Evolutionary conservation across 2,113 vertebrate genomes (phyloP).

Genomic region (Oreochromis niloticus): DNA sequence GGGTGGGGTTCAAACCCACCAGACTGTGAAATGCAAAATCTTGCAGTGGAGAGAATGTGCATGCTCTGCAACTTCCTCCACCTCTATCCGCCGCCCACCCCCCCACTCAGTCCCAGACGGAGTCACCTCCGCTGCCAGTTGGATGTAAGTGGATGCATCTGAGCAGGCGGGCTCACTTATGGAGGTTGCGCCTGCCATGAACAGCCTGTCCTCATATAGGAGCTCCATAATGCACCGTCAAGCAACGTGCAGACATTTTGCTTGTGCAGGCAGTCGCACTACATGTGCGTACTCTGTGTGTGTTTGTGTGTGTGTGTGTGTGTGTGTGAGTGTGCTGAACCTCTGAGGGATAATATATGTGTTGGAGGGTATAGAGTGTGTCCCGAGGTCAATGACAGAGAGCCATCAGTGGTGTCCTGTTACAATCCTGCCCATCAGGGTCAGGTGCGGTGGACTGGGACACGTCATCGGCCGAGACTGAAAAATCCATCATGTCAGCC

Average conservation of each 20-base stretch:
- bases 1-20: conserved; percentile 8
- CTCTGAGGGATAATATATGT: conserved; percentile 28
- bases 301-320: background rate
- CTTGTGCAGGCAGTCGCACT: conserved; percentile 20
- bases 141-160: background rate
- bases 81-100: background rate
- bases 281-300: background rate
- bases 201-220: conserved; percentile 17
- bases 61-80: conserved; percentile 55
- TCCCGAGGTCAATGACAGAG: conserved; percentile 51
- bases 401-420: conserved; percentile 34
- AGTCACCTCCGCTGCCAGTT: background rate
- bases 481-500: background rate
- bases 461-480: background rate
- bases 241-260: conserved; percentile 1
- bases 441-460: conserved; percentile 21
- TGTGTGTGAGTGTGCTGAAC: background rate
- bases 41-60: conserved; percentile 58
- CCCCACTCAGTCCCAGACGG: background rate
- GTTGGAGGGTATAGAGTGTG: conserved; percentile 11
- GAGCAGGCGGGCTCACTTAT: background rate
- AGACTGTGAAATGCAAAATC: conserved; percentile 63
- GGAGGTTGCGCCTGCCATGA: background rate
- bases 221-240: conserved; percentile 6
- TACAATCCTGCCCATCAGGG: conserved; percentile 41